These are phyloP conservation scores for Pholis gunnellus DNA, from an alignment of 2,113 vertebrate species.

Conservation along the genomic window DNA sequence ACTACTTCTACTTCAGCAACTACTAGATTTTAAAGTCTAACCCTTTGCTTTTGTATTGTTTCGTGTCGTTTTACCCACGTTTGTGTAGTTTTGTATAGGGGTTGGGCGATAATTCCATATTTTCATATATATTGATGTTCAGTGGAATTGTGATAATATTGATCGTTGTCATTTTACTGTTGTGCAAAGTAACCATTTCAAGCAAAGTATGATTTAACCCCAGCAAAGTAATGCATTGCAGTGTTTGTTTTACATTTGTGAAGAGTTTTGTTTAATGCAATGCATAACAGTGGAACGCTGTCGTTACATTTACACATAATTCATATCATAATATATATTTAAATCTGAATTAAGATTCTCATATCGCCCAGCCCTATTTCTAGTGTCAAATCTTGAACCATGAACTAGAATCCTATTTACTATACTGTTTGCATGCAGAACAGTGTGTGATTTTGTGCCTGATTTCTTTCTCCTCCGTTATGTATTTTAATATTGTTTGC, in stretches of 20 bases:
- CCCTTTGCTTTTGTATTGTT: conserved; percentile 62
- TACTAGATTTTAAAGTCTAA: conserved; percentile 50
- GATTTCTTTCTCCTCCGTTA: conserved; percentile 20
- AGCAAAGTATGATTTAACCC: not conserved
- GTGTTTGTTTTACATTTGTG: not conserved
- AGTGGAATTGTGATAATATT: not conserved
- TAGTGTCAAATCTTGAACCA: conserved; percentile 11
- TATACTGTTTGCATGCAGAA: conserved; percentile 52
- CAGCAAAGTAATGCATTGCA: not conserved
- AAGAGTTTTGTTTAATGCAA: not conserved
- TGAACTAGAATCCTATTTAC: conserved; percentile 20
- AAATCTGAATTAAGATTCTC: not conserved
- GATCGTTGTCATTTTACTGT: not conserved
- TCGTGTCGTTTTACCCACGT: conserved; percentile 38
- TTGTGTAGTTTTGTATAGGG: conserved; percentile 20
- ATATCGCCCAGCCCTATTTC: conserved; percentile 55
- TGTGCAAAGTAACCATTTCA: not conserved
- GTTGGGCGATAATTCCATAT: conserved; percentile 51
- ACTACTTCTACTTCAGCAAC: conserved; percentile 43
- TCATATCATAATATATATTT: not conserved
- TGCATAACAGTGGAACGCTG: not conserved
- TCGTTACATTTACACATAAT: not conserved
- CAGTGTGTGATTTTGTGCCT: conserved; percentile 40
- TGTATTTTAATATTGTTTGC: not conserved
- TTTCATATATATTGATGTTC: not conserved